Percentiles rank a stretch among this genome's conserved stretches.
Conservation (phyloP, 2,888 invertebrate genomes). For the Cepaea hortensis region DNA sequence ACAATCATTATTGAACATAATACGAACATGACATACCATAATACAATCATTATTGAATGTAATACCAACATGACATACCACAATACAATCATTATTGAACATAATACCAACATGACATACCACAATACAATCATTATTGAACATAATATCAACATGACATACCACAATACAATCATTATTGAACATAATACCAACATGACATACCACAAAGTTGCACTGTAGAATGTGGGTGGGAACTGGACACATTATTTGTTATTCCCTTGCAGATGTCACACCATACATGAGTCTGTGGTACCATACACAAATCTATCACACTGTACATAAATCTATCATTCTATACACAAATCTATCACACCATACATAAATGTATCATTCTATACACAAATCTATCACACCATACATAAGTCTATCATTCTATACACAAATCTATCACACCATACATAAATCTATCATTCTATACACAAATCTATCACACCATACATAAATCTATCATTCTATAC, state of each 20-base stretch:
- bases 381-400: background rate
- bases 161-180: background rate
- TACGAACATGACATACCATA: background rate
- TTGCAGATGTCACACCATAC: too few species aligned
- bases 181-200: too few species aligned
- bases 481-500: background rate
- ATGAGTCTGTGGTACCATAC: background rate
- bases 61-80: too few species aligned
- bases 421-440: background rate
- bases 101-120: background rate
- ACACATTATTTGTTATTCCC: too few species aligned
- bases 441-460: background rate
- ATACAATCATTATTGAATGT: too few species aligned
- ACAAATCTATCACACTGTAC: background rate
- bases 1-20: background rate
- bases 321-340: background rate
- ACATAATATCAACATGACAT: background rate
- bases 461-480: background rate
- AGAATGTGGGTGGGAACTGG: too few species aligned
- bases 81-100: background rate
- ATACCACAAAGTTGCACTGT: too few species aligned
- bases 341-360: background rate
- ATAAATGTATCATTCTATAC: background rate
- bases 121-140: background rate
- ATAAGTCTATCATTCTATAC: background rate